Evolutionary conservation across 2,797 vertebrate species (phyloP).

Genomic region (Myiotriccus ornatus): DNA sequence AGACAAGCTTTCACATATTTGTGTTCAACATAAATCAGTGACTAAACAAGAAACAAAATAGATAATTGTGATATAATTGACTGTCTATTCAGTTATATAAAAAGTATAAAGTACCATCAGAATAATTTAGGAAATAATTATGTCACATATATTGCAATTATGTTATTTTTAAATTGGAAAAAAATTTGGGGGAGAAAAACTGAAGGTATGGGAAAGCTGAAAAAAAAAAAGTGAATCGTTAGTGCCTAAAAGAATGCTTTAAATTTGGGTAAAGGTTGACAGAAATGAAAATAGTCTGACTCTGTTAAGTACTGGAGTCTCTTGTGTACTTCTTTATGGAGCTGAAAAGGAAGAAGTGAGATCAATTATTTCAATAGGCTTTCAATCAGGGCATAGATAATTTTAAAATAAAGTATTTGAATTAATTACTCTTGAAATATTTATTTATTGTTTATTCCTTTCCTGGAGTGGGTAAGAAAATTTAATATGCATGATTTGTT

Average conservation of each 20-base stretch:
- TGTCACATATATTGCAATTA: neutral
- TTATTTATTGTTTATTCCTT: constrained; percentile 9
- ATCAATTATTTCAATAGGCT: neutral
- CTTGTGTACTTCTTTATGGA: neutral
- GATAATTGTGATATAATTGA: neutral
- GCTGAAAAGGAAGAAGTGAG: neutral
- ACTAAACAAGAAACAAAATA: neutral
- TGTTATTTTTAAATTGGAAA: neutral
- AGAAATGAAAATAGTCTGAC: neutral
- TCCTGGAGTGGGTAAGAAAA: neutral
- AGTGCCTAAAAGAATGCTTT: neutral
- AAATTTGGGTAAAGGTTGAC: neutral
- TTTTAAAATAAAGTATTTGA: constrained; percentile 29
- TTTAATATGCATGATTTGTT: neutral
- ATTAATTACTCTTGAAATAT: neutral
- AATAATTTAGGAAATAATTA: neutral
- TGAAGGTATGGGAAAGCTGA: neutral
- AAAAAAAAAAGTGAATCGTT: neutral
- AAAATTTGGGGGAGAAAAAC: neutral
- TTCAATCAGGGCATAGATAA: neutral
- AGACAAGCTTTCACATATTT: neutral
- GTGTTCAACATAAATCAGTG: neutral
- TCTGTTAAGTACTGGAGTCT: neutral
- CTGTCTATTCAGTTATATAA: neutral
- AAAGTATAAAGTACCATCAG: neutral